phyloP scores from a whole-genome alignment of 2,888 invertebrate species.

The Acanthosepion esculentum region DNA sequence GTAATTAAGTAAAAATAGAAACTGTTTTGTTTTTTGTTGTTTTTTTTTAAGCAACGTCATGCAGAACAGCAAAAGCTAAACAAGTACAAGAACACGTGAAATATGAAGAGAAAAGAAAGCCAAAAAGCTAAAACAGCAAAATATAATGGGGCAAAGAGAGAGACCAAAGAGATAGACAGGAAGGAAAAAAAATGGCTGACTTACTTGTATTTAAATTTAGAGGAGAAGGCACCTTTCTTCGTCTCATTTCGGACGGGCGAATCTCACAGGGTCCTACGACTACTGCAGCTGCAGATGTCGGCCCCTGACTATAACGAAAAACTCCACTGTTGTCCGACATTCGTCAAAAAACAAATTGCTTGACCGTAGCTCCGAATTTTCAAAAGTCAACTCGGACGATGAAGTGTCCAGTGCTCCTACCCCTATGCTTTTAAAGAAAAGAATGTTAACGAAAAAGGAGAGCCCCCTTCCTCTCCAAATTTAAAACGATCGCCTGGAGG shows the following conservation, averaged over 20 bases:
- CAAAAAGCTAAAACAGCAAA: not conserved
- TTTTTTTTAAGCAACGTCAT: too few relatives aligned
- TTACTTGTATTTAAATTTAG: constrained; percentile 33
- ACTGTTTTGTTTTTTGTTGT: too few relatives aligned
- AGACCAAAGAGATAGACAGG: not conserved
- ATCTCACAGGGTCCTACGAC: not conserved
- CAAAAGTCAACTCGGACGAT: not conserved
- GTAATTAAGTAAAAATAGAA: too few relatives aligned
- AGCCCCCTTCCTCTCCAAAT: not conserved
- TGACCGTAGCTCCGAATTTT: not conserved
- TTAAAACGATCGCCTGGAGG: not conserved
- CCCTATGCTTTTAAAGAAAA: not conserved
- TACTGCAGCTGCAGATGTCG: not conserved
- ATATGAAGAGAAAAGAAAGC: not conserved
- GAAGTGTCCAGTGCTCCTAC: not conserved
- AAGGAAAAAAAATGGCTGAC: constrained; percentile 9
- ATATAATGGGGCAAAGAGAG: not conserved
- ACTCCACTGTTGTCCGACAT: constrained; percentile 33
- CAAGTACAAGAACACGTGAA: not conserved
- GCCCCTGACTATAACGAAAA: constrained; percentile 7
- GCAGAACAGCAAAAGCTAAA: not conserved
- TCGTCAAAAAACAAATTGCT: not conserved
- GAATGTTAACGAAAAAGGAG: not conserved
- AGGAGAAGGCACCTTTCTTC: constrained; percentile 33
- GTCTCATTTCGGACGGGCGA: constrained; percentile 1